Evolutionary conservation across 2,888 invertebrate genomes (phyloP).

Genomic region (Sesamia inferens): DNA sequence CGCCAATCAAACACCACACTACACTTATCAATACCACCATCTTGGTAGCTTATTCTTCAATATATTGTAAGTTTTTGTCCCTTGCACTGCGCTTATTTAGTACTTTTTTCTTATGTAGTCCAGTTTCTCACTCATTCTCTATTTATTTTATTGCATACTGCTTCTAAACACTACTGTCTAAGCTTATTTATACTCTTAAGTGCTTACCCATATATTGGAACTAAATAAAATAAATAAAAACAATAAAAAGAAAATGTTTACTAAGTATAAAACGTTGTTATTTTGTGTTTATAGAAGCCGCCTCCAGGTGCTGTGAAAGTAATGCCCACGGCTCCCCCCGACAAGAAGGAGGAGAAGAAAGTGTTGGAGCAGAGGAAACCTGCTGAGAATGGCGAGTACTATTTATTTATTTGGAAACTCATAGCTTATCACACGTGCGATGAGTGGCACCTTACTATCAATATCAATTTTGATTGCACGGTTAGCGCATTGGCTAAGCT

Average conservation of each 20-base stretch:
- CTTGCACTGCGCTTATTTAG: slow-evolving; percentile 10
- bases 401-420: not conserved
- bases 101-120: not conserved
- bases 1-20: not conserved
- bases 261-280: not conserved
- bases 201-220: not conserved
- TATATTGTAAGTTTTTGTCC: not conserved
- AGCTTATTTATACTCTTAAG: slow-evolving; percentile 15
- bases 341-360: slow-evolving; percentile 88
- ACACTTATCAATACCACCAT: not conserved
- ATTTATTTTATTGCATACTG: slow-evolving; percentile 17
- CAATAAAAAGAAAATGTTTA: not conserved
- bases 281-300: slow-evolving; percentile 92
- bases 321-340: slow-evolving; percentile 92
- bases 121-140: slow-evolving; percentile 2
- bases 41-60: not conserved
- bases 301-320: slow-evolving; percentile 95
- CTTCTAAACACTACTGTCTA: slow-evolving; percentile 8
- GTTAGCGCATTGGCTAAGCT: too few species aligned
- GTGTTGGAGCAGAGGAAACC: slow-evolving; percentile 79
- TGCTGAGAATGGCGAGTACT: slow-evolving; percentile 82
- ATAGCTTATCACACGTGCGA: too few species aligned
- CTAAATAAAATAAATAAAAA: not conserved
- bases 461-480: too few species aligned
- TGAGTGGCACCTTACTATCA: too few species aligned